Conservation (phyloP, 2,888 invertebrate genomes). For the Shargacucullia verbasci region DNA sequence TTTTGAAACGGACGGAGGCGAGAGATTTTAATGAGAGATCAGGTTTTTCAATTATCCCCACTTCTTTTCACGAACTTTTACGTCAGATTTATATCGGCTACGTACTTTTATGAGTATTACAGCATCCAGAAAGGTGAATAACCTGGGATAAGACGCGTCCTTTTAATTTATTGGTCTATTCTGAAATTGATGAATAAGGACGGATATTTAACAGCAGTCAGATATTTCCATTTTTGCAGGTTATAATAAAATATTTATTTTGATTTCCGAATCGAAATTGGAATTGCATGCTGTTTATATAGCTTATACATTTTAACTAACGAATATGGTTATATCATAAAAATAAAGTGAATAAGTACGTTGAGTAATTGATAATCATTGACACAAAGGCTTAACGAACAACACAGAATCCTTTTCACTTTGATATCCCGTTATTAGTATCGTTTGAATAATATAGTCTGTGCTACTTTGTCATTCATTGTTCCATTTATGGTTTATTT, state of each 20-base stretch:
- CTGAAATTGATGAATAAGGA: slow-evolving; percentile 43
- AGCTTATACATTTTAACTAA: slow-evolving; percentile 26
- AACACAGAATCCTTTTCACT: background rate
- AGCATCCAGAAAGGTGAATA: slow-evolving; percentile 48
- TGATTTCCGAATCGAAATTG: slow-evolving; percentile 22
- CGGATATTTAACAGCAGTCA: slow-evolving; percentile 25
- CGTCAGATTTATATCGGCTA: slow-evolving; percentile 73
- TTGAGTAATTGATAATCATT: too few species aligned
- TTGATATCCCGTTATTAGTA: background rate
- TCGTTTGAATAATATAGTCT: too few species aligned
- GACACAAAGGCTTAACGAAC: too few species aligned
- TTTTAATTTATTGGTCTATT: slow-evolving; percentile 51
- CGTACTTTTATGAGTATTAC: slow-evolving; percentile 65
- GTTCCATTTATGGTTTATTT: too few species aligned
- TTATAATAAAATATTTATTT: slow-evolving; percentile 37
- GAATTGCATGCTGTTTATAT: slow-evolving; percentile 19
- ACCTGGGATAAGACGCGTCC: slow-evolving; percentile 53
- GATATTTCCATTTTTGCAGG: slow-evolving; percentile 19
- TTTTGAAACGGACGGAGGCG: slow-evolving; percentile 81
- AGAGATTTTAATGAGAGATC: slow-evolving; percentile 88
- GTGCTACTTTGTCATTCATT: too few species aligned
- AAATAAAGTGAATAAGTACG: too few species aligned
- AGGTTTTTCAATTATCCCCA: slow-evolving; percentile 86
- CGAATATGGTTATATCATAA: slow-evolving; percentile 1
- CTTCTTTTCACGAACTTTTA: slow-evolving; percentile 78